These are phyloP conservation scores for Neofelis nebulosa DNA, from an alignment of 2,113 vertebrate genomes.

Conservation along the genomic window DNA sequence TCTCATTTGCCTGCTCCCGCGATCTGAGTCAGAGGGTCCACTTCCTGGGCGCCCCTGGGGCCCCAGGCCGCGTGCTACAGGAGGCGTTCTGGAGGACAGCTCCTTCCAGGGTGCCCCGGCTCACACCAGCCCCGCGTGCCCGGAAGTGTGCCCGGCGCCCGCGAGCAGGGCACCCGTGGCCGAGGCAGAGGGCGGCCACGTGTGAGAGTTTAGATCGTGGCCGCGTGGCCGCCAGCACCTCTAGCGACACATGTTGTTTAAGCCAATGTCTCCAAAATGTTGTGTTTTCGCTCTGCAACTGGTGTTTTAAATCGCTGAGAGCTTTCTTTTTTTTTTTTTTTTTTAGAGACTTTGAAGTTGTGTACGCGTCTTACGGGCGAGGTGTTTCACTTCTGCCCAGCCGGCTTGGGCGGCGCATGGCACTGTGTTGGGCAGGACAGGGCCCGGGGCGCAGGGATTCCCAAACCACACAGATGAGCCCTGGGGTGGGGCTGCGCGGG, in stretches of 20 bases:
- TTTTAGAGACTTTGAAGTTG: neutral
- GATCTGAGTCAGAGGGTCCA: neutral
- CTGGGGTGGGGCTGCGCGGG: neutral
- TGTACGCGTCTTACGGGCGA: neutral
- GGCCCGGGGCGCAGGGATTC: neutral
- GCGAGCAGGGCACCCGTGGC: neutral
- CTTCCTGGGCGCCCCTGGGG: neutral
- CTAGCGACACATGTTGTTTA: neutral
- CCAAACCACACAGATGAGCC: fast-evolving
- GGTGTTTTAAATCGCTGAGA: neutral
- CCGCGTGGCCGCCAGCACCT: fast-evolving
- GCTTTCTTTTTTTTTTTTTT: neutral
- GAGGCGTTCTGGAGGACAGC: neutral
- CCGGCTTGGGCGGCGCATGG: too few species aligned
- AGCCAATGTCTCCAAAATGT: neutral
- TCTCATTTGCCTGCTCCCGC: neutral
- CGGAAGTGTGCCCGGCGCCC: neutral
- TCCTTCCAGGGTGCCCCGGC: neutral
- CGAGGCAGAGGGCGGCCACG: neutral
- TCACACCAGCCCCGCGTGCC: neutral
- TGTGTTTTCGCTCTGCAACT: neutral
- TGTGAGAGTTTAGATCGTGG: neutral
- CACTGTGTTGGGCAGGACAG: fast-evolving
- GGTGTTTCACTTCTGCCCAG: neutral
- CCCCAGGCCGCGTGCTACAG: neutral